These are phyloP conservation scores for Tachina fera DNA, from an alignment of 2,888 invertebrate genomes.

Conservation along the genomic window DNA sequence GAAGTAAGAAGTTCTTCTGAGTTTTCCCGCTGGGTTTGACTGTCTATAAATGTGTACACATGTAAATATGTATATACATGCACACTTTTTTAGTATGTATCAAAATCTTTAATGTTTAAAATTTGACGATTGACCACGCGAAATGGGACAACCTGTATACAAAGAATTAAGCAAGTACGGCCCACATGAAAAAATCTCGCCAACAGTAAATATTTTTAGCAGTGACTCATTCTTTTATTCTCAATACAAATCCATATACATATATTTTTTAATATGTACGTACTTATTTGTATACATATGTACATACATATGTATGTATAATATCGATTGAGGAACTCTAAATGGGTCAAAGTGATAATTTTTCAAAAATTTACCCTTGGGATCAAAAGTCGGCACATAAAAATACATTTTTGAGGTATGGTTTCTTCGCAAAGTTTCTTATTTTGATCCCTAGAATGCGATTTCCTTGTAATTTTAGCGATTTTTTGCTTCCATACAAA, in stretches of 20 bases:
- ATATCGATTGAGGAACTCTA: too few relatives aligned
- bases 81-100: neutral
- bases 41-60: too few relatives aligned
- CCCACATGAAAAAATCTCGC: slow-evolving; percentile 63
- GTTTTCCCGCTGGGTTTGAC: too few relatives aligned
- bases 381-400: too few relatives aligned
- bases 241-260: slow-evolving; percentile 24
- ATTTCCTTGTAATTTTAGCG: too few relatives aligned
- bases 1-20: too few relatives aligned
- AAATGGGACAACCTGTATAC: neutral
- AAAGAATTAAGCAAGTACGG: slow-evolving; percentile 59
- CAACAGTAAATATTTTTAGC: slow-evolving; percentile 69
- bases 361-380: too few relatives aligned
- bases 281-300: neutral
- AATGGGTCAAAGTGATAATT: too few relatives aligned
- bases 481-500: too few relatives aligned
- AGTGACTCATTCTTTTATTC: slow-evolving; percentile 72
- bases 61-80: neutral
- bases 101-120: neutral
- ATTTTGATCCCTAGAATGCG: too few relatives aligned
- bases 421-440: too few relatives aligned
- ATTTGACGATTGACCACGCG: neutral
- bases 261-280: neutral
- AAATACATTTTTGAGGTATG: too few relatives aligned
- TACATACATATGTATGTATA: neutral